A percentile compares a stretch with the other conserved stretches of the same genome.
phyloP scores from a whole-genome alignment of 2,888 invertebrate genomes.

The Ormia ochracea region DNA sequence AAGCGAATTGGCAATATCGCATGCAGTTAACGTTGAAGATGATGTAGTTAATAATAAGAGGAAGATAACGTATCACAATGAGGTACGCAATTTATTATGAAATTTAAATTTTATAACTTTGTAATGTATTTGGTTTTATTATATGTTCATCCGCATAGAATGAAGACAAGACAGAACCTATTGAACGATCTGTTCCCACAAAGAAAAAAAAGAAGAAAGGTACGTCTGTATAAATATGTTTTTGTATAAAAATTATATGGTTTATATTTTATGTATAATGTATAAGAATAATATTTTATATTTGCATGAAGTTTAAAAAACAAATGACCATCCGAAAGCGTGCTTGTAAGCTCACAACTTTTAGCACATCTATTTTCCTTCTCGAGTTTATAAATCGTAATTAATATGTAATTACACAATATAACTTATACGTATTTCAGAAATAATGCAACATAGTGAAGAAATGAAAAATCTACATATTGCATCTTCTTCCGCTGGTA shows the following conservation, averaged over 20 bases:
- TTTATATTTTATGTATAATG: no score
- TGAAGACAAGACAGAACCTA: conserved; percentile 52
- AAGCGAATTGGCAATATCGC: conserved; percentile 62
- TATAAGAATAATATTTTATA: no score
- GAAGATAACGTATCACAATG: background rate
- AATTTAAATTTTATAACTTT: background rate
- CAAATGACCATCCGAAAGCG: no score
- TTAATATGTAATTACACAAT: no score
- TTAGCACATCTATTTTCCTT: no score
- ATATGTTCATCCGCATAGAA: conserved; percentile 1
- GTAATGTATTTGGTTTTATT: background rate
- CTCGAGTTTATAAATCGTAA: no score
- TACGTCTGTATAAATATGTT: background rate
- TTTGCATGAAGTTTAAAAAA: no score
- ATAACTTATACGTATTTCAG: conserved; percentile 29
- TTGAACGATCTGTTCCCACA: conserved; percentile 16
- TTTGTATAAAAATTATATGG: background rate
- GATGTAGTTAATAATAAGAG: conserved; percentile 45
- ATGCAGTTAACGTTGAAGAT: conserved; percentile 64
- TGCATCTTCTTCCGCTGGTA: conserved; percentile 66
- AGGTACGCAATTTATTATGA: conserved; percentile 14
- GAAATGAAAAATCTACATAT: conserved; percentile 17
- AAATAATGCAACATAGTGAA: background rate
- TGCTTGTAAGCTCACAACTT: no score
- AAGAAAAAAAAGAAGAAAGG: conserved; percentile 50